Conservation (phyloP, 2,113 vertebrate species). For the Mormyrus iriodes region DNA sequence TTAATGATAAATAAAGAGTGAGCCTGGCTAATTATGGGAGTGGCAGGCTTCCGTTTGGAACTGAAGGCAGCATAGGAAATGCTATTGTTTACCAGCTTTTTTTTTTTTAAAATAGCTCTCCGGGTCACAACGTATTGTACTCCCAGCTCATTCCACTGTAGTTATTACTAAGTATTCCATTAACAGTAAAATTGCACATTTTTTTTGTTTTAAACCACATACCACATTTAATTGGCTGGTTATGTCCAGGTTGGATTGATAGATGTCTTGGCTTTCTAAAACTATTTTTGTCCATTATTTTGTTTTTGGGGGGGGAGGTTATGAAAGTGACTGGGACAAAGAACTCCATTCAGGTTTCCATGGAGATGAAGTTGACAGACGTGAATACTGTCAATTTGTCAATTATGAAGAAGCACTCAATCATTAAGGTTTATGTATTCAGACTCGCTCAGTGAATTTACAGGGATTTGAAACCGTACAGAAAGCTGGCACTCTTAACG, state of each 20-base stretch:
- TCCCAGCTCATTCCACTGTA: background rate
- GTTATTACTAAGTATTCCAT: background rate
- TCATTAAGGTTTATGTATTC: background rate
- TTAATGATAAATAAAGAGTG: constrained; percentile 61
- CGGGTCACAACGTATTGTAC: background rate
- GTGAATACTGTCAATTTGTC: background rate
- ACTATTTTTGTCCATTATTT: background rate
- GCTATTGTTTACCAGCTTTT: constrained; percentile 59
- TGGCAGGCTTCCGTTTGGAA: constrained; percentile 42
- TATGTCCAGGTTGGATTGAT: background rate
- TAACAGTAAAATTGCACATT: background rate
- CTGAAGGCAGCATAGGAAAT: constrained; percentile 51
- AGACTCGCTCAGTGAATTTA: background rate
- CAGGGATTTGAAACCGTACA: background rate
- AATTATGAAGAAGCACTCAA: background rate
- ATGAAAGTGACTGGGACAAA: background rate
- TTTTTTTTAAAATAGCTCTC: constrained; percentile 22
- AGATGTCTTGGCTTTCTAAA: background rate
- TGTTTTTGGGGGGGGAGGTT: too few relatives aligned
- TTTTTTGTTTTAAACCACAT: background rate
- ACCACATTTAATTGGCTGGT: background rate
- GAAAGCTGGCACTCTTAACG: background rate
- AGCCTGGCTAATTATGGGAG: constrained; percentile 62
- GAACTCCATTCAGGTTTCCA: background rate
- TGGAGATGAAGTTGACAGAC: background rate